Conservation (phyloP, 23 tunicate genomes). For the Halocynthia roretzi region DNA sequence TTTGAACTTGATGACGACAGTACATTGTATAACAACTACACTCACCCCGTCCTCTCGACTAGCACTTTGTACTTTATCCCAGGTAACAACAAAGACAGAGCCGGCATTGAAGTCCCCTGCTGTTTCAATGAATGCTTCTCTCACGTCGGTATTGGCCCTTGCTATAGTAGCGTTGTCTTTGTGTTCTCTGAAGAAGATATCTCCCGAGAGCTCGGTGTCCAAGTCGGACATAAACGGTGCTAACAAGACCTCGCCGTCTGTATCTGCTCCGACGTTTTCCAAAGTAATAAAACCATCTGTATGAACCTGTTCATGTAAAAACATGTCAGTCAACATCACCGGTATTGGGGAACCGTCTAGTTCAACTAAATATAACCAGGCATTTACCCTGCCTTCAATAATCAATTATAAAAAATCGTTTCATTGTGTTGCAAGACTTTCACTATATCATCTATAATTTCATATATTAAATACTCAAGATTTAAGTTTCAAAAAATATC, state of each 20-base stretch:
- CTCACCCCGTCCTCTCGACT: constrained; percentile 40
- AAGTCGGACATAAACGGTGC: constrained; percentile 81
- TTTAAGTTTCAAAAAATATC: not conserved
- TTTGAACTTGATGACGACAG: too few species aligned
- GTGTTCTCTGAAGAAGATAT: constrained; percentile 54
- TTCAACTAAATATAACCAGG: too few species aligned
- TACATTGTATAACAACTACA: not conserved
- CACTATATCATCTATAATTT: too few species aligned
- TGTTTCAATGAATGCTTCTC: constrained; percentile 38
- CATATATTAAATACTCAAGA: not conserved
- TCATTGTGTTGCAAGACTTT: too few species aligned
- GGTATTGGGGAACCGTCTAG: not conserved
- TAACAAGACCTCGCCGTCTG: constrained; percentile 42
- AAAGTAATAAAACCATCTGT: constrained; percentile 79
- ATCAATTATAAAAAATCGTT: not conserved
- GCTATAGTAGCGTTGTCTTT: constrained; percentile 22
- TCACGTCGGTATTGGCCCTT: constrained; percentile 62
- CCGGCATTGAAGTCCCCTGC: constrained; percentile 61
- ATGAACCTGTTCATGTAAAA: constrained; percentile 43
- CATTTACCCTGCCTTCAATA: not conserved
- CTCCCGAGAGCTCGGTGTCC: constrained; percentile 44
- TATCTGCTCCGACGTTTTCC: constrained; percentile 4
- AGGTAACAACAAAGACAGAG: constrained; percentile 76
- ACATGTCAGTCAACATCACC: constrained; percentile 2
- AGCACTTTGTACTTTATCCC: constrained; percentile 49